A percentile compares a stretch with the other conserved stretches of the same genome.
phyloP scores from a whole-genome alignment of 2,113 vertebrate species.

The Bufo gargarizans region DNA sequence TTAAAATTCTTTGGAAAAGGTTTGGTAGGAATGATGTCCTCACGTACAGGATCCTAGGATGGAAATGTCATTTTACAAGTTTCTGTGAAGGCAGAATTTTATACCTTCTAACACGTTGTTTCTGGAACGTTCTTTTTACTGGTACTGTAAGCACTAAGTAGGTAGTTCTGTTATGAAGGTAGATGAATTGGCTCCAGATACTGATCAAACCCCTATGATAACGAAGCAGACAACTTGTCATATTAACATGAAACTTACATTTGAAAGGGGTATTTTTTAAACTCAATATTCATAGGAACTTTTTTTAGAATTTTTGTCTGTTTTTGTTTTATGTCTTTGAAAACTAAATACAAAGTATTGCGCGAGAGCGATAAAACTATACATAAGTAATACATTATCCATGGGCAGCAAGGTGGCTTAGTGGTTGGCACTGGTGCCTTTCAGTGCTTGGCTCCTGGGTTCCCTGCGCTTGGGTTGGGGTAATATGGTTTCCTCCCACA shows the following conservation, averaged over 20 bases:
- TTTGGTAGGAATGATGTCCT: constrained; percentile 18
- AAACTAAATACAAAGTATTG: no score
- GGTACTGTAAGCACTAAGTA: background rate
- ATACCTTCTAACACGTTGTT: constrained; percentile 19
- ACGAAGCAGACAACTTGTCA: background rate
- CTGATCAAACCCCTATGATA: background rate
- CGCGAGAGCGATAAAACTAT: no score
- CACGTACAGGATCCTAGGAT: background rate
- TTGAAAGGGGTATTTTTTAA: no score
- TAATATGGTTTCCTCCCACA: no score
- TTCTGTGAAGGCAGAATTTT: background rate
- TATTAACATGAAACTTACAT: background rate
- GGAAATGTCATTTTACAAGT: constrained; percentile 42
- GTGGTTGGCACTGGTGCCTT: no score
- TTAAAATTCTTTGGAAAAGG: constrained; percentile 24
- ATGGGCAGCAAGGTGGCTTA: no score
- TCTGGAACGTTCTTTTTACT: constrained; percentile 21
- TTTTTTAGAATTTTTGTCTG: no score
- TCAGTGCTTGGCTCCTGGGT: no score
- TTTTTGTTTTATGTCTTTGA: no score
- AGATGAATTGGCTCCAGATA: background rate
- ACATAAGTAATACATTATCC: no score
- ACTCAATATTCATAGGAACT: no score
- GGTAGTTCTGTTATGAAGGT: background rate
- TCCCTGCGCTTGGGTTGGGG: no score